Evolutionary conservation across 2,888 invertebrate species (phyloP).

Genomic region (Drosophila niveifrons): DNA sequence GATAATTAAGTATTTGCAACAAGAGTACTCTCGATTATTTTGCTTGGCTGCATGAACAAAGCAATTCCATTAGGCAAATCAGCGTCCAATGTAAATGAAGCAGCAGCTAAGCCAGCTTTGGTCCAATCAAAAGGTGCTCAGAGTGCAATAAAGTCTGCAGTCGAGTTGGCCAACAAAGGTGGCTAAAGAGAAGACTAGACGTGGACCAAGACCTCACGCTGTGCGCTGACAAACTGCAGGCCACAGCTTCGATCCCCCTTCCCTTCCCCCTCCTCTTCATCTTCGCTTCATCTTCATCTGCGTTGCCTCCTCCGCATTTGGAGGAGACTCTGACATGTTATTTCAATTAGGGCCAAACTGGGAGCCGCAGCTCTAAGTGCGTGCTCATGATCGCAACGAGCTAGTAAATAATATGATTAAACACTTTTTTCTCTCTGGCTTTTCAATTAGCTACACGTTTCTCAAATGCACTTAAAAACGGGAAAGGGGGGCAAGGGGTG

Average conservation of each 20-base stretch:
- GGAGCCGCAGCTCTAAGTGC: conserved; percentile 54
- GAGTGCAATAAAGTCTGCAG: conserved; percentile 10
- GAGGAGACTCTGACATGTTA: conserved; percentile 20
- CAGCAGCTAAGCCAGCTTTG: conserved; percentile 4
- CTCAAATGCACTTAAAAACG: conserved; percentile 11
- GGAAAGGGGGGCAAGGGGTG: not conserved
- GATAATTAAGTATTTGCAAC: not conserved
- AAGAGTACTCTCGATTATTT: not conserved
- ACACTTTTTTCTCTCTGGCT: conserved; percentile 31
- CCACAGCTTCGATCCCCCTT: conserved; percentile 1
- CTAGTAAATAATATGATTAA: conserved; percentile 61
- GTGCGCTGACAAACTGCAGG: conserved; percentile 42
- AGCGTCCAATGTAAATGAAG: conserved; percentile 20
- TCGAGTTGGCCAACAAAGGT: conserved; percentile 15
- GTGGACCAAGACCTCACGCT: conserved; percentile 52
- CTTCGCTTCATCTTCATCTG: not conserved
- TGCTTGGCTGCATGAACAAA: conserved; percentile 24
- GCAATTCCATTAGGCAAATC: conserved; percentile 49
- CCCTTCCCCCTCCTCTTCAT: no score
- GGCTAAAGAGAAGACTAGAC: not conserved
- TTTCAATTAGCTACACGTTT: conserved; percentile 64
- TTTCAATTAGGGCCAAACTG: conserved; percentile 66
- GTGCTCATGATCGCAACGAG: conserved; percentile 52
- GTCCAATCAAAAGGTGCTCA: conserved; percentile 20
- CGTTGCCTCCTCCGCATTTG: not conserved